phyloP scores from a whole-genome alignment of 2,797 vertebrate genomes.

The Rallus crepitans region DNA sequence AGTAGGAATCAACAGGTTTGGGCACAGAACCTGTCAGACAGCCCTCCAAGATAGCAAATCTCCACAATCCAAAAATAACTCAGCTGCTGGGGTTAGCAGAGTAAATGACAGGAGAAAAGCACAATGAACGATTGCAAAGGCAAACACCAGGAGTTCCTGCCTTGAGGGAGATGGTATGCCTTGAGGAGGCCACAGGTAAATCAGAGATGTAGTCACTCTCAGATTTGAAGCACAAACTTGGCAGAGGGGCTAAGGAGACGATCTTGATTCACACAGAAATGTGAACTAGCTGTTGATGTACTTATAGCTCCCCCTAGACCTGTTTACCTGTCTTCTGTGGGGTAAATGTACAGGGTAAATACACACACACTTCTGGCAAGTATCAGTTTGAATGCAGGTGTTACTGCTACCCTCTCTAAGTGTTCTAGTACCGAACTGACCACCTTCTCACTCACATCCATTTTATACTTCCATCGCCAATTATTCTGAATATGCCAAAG shows the following conservation, averaged over 20 bases:
- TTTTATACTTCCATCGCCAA: neutral
- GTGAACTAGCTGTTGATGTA: neutral
- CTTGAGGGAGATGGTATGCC: neutral
- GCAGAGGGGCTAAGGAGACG: neutral
- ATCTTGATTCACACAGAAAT: neutral
- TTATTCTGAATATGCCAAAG: neutral
- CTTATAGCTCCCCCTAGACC: neutral
- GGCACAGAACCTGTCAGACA: neutral
- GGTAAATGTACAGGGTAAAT: neutral
- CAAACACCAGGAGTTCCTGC: neutral
- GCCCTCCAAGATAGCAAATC: neutral
- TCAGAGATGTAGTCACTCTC: neutral
- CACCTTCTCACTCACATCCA: neutral
- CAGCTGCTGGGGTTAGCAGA: neutral
- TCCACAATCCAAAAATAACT: neutral
- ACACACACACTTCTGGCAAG: neutral
- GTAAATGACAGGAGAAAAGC: neutral
- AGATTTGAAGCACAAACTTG: neutral
- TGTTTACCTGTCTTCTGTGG: neutral
- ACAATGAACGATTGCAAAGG: neutral
- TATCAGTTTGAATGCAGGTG: neutral
- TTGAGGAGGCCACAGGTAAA: neutral
- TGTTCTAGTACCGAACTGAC: neutral
- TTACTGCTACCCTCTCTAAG: neutral
- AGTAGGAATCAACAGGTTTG: fast-evolving